A percentile compares a stretch with the other conserved stretches of the same genome.
Conservation (phyloP, 2,113 vertebrate genomes). For the Acanthochromis polyacanthus region DNA sequence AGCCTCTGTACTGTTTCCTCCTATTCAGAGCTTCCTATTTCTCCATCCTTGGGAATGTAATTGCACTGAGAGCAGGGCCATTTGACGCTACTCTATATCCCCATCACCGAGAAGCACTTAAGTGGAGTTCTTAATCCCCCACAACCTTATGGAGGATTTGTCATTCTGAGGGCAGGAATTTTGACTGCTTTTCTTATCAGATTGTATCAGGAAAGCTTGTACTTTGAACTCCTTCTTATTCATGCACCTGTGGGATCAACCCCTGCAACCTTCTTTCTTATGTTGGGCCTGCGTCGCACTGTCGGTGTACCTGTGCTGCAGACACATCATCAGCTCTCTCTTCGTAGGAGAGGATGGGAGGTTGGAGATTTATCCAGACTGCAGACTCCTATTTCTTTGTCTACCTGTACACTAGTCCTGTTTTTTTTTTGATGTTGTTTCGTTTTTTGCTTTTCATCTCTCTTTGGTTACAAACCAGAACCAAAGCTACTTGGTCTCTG, state of each 20-base stretch:
- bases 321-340: not conserved
- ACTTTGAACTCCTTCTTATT: slow-evolving; percentile 56
- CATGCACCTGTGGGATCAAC: slow-evolving; percentile 45
- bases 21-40: slow-evolving; percentile 28
- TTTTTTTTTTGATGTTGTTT: too few relatives aligned
- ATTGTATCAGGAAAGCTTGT: slow-evolving; percentile 47
- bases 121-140: slow-evolving; percentile 58
- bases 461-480: too few relatives aligned
- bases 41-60: slow-evolving; percentile 48
- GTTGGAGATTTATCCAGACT: too few relatives aligned
- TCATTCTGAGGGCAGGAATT: slow-evolving; percentile 50
- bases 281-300: not conserved
- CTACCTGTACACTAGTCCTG: too few relatives aligned
- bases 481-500: too few relatives aligned
- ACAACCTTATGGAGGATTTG: slow-evolving; percentile 61
- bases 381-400: too few relatives aligned
- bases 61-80: slow-evolving; percentile 56
- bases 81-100: slow-evolving; percentile 35
- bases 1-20: slow-evolving; percentile 26
- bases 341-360: too few relatives aligned
- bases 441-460: too few relatives aligned
- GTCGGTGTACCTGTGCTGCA: not conserved
- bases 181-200: slow-evolving; percentile 62
- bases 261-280: not conserved
- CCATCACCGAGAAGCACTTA: slow-evolving; percentile 47